Base-by-base conservation (phyloP, 2,888 invertebrate genomes). In the Anoplius nigerrimus region DNA sequence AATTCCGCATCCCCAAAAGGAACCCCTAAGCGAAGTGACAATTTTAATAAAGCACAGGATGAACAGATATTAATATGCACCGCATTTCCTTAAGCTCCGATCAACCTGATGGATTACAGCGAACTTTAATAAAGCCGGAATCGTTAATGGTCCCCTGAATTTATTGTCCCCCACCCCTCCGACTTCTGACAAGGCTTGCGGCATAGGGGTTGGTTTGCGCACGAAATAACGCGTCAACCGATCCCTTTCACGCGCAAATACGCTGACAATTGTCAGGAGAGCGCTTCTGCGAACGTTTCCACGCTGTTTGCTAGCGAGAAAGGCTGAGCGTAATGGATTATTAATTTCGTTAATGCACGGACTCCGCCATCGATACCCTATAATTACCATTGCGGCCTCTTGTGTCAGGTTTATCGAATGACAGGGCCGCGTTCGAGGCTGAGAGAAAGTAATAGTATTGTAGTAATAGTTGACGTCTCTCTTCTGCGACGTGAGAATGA, bases 41-140 rank as follows among this genome's bases (percentile, higher is more conserved):
- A n/a, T n/a, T n/a, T n/a, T n/a, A n/a, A n/a, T n/a, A n/a, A n/a
- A n/a, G n/a, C n/a, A n/a, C n/a, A n/a, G n/a, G n/a, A n/a, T n/a
- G n/a, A n/a, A n/a, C n/a, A n/a, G 6, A 1, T 6, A 34, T 34
- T 11, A 34, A 34, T 34, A 34, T 34, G 34, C 34, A 34, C 6
- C 34, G 51, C 21, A 20, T 48, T 34, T 34, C 34, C 56, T 15
- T 68, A 53, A 53, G 75, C 82, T 81, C 82, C 80, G 82, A 82
- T 82, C 82, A 73, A 75, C 67, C 72, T 75, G 76, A 80, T 80
- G 76, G 81, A 77, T 82, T 75, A 79, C 71, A 66, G 46, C 57
- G 59, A 60, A 54, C 66, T 62, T 71, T 81, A 80, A 83, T 72
- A 68, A n/a, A 65, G 55, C 66, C 81, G 74, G 75, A 75, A 74